Evolutionary conservation across 2,797 vertebrate genomes (phyloP).

Genomic region (Buceros bicornis): DNA sequence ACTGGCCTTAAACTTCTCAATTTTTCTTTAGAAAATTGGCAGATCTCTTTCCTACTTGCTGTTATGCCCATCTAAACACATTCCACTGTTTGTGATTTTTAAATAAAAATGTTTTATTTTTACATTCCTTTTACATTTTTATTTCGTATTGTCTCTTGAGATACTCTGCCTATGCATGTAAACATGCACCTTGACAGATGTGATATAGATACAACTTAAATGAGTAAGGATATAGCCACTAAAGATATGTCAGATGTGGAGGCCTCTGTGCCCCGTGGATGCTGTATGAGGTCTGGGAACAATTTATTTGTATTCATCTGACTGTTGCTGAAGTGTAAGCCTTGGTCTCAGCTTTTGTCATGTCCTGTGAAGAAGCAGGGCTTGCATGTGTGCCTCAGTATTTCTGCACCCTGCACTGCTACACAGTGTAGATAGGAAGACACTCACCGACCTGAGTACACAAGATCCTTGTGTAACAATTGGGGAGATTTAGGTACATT

Average conservation of each 20-base stretch:
- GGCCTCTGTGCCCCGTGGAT: fast-evolving
- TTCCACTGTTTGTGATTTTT: background rate
- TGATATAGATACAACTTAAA: background rate
- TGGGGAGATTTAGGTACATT: background rate
- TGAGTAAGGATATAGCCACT: background rate
- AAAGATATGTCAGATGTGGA: background rate
- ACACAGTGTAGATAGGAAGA: background rate
- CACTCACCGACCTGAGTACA: background rate
- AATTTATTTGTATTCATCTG: background rate
- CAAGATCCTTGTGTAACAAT: background rate
- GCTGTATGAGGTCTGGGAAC: background rate
- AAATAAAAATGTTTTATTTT: background rate
- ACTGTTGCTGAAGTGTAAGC: background rate
- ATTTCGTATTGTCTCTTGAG: background rate
- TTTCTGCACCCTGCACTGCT: background rate
- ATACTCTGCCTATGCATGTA: background rate
- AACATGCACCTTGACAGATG: background rate
- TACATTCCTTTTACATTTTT: background rate
- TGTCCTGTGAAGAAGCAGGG: background rate
- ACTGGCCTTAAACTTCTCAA: background rate
- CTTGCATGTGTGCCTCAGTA: background rate
- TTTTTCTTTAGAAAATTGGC: background rate
- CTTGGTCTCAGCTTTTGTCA: background rate
- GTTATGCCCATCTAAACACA: background rate
- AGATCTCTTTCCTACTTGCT: background rate